Evolutionary conservation across 2,797 vertebrate species (phyloP).

Genomic region (Lutjanus argentimaculatus): DNA sequence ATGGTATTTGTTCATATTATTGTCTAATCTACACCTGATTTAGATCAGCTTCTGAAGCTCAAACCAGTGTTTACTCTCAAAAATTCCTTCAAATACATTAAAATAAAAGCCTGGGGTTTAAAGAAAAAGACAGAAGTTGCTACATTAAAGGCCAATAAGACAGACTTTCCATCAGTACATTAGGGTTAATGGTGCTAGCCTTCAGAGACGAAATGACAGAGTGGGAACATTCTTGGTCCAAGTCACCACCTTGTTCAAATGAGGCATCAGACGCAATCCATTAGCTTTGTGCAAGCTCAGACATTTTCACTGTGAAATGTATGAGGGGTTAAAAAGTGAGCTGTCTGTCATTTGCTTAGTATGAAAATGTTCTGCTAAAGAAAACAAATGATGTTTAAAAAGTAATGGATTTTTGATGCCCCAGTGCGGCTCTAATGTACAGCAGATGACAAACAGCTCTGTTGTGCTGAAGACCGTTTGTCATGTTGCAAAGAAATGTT

Average conservation of each 20-base stretch:
- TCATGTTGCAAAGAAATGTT: slow-evolving; percentile 29
- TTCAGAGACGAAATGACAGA: slow-evolving; percentile 28
- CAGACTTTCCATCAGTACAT: background rate
- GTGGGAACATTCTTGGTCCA: slow-evolving; percentile 16
- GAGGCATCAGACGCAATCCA: slow-evolving; percentile 51
- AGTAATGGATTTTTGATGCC: slow-evolving; percentile 61
- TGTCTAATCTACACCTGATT: background rate
- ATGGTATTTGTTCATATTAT: background rate
- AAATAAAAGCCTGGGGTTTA: background rate
- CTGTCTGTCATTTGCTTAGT: slow-evolving; percentile 53
- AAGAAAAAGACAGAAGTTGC: background rate
- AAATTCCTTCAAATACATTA: background rate
- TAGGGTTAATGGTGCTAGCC: slow-evolving; percentile 34
- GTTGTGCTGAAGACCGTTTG: slow-evolving; percentile 43
- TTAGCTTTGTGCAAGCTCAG: slow-evolving; percentile 64
- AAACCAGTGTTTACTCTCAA: background rate
- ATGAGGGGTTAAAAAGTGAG: slow-evolving; percentile 47
- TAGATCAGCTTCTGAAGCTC: background rate
- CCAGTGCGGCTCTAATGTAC: slow-evolving; percentile 55
- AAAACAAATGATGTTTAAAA: slow-evolving; percentile 59
- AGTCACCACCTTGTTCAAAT: slow-evolving; percentile 40
- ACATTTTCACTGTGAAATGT: slow-evolving; percentile 24
- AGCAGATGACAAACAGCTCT: slow-evolving; percentile 59
- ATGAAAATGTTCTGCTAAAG: slow-evolving; percentile 43
- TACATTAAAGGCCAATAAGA: slow-evolving; percentile 7